Base-by-base conservation (phyloP, 2,113 vertebrate species). In the Ceratotherium simum region DNA sequence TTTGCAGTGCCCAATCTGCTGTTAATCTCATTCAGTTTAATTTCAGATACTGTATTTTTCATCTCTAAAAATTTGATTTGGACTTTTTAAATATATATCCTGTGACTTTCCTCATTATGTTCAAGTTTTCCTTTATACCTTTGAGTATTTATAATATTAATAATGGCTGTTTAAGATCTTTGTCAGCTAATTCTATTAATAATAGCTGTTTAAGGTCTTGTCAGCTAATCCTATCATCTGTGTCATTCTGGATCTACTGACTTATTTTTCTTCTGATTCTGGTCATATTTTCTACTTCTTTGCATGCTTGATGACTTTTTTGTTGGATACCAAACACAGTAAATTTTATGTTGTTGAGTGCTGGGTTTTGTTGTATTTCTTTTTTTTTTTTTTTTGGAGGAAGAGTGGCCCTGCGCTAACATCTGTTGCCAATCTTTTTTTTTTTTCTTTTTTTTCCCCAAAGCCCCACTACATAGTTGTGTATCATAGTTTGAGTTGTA, bases 361-460 rank as follows among this genome's bases (percentile, higher is more conserved):
- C 14, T 89, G 65, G 70, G 36, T 65, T 94, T 97, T 95, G 46
- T 29, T 92, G 20, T 60, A 54, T 73, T 87, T 72, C 65, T 90
- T 75, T 82, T 42, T 5, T 42, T 42, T 42, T 42, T 42, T 42
- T 42, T 42, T 42, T 42, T 42, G 42, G 42, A 42, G 42, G 42
- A 42, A 42, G 42, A 42, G 42, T 42, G 42, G 42, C 42, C 42
- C 42, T 42, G 42, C 5, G 42, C 42, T 42, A 42, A 42, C 42
- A 42, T 42, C 42, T 42, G 42, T 42, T 42, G 42, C 42, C 42
- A 42, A 42, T 42, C 42, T 42, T 42, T 42, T 42, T 42, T 42
- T 42, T 42, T 42, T 42, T 42, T 42, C 42, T 42, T 42, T 42
- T 39, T 42, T 42, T 42, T 42, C 42, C 42, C 42, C 42, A 42